Evolutionary conservation across 2,113 vertebrate species (phyloP).

Genomic region (Aythya baeri): DNA sequence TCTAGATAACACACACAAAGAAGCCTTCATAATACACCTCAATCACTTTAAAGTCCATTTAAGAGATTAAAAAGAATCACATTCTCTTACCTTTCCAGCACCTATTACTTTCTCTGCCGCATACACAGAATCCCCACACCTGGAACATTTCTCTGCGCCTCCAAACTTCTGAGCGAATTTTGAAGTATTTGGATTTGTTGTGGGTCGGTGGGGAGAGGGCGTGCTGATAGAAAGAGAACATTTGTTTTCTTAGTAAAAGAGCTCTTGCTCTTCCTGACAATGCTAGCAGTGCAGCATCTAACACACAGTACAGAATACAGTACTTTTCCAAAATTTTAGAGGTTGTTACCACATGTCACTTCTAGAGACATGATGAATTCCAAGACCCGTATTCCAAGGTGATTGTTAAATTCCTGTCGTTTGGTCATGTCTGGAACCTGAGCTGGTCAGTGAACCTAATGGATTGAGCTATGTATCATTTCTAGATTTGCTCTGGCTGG

Average conservation of each 20-base stretch:
- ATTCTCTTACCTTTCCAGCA: constrained; percentile 88
- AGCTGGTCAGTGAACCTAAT: background rate
- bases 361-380: background rate
- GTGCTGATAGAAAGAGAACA: constrained; percentile 53
- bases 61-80: background rate
- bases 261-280: background rate
- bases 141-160: constrained; percentile 89
- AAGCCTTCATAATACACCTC: background rate
- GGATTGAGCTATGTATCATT: background rate
- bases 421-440: background rate
- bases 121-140: constrained; percentile 92
- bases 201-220: constrained; percentile 82
- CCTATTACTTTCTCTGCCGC: constrained; percentile 95
- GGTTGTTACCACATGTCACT: background rate
- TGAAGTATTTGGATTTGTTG: constrained; percentile 90
- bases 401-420: background rate
- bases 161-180: constrained; percentile 95
- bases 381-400: too few species aligned
- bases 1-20: background rate
- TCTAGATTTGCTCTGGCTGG: background rate
- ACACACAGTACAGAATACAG: background rate
- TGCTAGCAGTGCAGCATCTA: background rate
- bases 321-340: background rate
- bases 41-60: accelerated
- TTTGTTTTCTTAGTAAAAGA: background rate